Evolutionary conservation across 1,140 invertebrate species (phyloP).

Genomic region (Tachypleus tridentatus): DNA sequence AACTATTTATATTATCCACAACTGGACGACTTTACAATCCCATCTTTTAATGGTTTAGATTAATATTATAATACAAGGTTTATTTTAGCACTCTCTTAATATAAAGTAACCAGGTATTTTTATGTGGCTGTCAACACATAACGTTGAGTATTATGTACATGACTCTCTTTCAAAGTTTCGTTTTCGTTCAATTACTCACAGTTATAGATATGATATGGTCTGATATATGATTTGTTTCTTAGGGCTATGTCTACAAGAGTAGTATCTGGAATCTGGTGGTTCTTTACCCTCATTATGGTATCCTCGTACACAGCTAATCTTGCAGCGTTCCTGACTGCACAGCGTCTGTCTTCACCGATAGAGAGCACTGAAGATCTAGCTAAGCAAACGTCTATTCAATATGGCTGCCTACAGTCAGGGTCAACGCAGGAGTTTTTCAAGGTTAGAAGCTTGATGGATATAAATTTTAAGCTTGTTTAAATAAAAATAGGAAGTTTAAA

Average conservation of each 20-base stretch:
- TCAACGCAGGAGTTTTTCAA: slow-evolving; percentile 36
- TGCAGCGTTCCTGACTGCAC: slow-evolving; percentile 45
- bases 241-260: slow-evolving; percentile 38
- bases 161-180: too few species aligned
- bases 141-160: neutral
- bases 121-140: neutral
- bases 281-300: slow-evolving; percentile 44
- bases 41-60: too few species aligned
- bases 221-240: slow-evolving; percentile 40
- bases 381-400: slow-evolving; percentile 41
- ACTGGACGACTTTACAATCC: too few species aligned
- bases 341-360: slow-evolving; percentile 41
- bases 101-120: neutral
- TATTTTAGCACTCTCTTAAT: too few species aligned
- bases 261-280: slow-evolving; percentile 40
- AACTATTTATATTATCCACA: too few species aligned
- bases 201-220: neutral
- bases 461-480: neutral
- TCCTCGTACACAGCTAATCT: slow-evolving; percentile 45
- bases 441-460: slow-evolving; percentile 8
- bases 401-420: slow-evolving; percentile 38
- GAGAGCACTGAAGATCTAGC: slow-evolving; percentile 41
- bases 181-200: too few species aligned
- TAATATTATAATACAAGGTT: too few species aligned
- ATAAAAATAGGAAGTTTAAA: too few species aligned